Evolutionary conservation across 2,113 vertebrate genomes (phyloP), one percentile per base, ranked within the genome.

Genomic region (Leucoraja erinaceus): DNA sequence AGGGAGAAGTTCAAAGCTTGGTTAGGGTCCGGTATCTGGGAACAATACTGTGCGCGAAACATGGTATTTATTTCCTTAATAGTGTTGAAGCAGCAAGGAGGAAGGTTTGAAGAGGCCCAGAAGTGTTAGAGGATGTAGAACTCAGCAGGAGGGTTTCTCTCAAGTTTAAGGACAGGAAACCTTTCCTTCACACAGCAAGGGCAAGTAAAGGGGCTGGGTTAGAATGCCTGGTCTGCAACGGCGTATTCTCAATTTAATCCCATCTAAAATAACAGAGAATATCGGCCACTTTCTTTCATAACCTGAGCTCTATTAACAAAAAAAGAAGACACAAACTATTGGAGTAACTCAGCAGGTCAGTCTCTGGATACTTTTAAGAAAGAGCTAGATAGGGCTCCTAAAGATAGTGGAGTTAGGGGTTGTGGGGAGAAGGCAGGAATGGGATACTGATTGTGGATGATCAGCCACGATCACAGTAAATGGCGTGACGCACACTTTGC

Each of bases 21-120:
- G 25, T n/a, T n/a, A 47, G 25, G 22, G 61, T n/a, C 28, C 18
- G 20, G 14, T 63, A n/a, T 31, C 28, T n/a, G 10, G 16, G 59
- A 14, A 63, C n/a, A 6, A 63, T 63, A 6, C 56, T 61, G 28
- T 86, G 47, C 56, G 81, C 61, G 81, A 84, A 84, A 84, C 56
- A 61, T 88, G 25, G n/a, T 63, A 88, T 66, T 61, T 86, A 86
- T 86, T 61, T 86, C 81, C n/a, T 12, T n/a, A 56, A 12, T 86
- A 25, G 54, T n/a, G 22, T 59, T 31, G 14, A 88, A 63, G 38
- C 18, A 88, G 12, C 28, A 18, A 88, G 31, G 0, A 14, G n/a
- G 61, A 63, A 63, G 28, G 12, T 63, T 88, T 16, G 31, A 88
- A n/a, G 59, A 18, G 59, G 16, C 83, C n/a, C 25, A 8, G 9